Conservation (phyloP, 2,888 invertebrate species). For the Latheticus oryzae region DNA sequence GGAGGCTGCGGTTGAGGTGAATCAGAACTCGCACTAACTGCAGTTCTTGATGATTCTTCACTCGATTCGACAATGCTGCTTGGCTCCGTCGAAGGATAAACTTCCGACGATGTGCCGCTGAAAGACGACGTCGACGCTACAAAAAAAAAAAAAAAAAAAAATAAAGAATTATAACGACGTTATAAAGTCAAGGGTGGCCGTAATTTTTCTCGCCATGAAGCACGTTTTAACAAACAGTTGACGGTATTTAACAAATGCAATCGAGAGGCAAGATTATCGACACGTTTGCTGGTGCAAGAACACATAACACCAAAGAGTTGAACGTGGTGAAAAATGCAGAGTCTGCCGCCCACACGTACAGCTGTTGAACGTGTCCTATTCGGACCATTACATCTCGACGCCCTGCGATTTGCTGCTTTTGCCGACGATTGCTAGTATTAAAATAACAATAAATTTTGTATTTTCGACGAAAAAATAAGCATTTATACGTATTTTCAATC, state of each 20-base stretch:
- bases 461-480: too few species aligned
- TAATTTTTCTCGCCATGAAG: slow-evolving; percentile 29
- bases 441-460: too few species aligned
- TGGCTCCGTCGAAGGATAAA: too few species aligned
- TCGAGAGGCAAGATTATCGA: slow-evolving; percentile 35
- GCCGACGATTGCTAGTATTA: too few species aligned
- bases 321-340: slow-evolving; percentile 36
- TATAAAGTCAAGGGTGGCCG: slow-evolving; percentile 36
- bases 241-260: slow-evolving; percentile 39
- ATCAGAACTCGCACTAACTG: slow-evolving; percentile 53
- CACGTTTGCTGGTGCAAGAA: slow-evolving; percentile 33
- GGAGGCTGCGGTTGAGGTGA: slow-evolving; percentile 54
- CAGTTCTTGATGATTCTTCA: slow-evolving; percentile 52
- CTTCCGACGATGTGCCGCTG: too few species aligned
- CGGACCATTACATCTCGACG: slow-evolving; percentile 38
- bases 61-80: slow-evolving; percentile 52
- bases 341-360: slow-evolving; percentile 33
- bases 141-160: slow-evolving; percentile 45
- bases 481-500: too few species aligned
- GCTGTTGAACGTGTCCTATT: slow-evolving; percentile 41
- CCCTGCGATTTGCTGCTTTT: too few species aligned
- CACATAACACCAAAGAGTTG: slow-evolving; percentile 28
- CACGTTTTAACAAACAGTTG: slow-evolving; percentile 38
- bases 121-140: slow-evolving; percentile 53
- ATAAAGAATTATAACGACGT: slow-evolving; percentile 33